Percentiles rank a stretch among this genome's conserved stretches.
Evolutionary conservation across 2,888 invertebrate genomes (phyloP).

Genomic region (Chaitophorus viminalis): DNA sequence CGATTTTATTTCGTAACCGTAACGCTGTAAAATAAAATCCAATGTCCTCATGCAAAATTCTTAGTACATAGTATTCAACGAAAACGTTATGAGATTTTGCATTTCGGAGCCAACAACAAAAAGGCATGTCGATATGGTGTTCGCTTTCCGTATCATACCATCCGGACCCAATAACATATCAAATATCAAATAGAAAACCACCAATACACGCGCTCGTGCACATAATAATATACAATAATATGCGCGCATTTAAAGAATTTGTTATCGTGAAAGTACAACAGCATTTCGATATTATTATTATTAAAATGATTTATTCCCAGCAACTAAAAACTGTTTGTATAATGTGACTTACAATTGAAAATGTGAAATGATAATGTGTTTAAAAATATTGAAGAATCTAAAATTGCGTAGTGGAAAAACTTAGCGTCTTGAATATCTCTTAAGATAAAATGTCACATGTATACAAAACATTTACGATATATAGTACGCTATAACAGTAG

Average conservation of each 20-base stretch:
- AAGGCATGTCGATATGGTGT: not conserved
- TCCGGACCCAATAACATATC: not conserved
- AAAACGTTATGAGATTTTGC: not conserved
- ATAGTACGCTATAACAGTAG: not conserved
- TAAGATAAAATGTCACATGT: constrained; percentile 1
- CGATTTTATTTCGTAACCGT: not conserved
- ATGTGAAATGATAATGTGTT: not conserved
- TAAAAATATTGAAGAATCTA: too few relatives aligned
- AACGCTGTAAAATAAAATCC: not conserved
- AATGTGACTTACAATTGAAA: not conserved
- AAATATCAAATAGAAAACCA: too few relatives aligned
- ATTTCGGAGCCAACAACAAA: not conserved
- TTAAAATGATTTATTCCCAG: not conserved
- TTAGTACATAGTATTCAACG: not conserved
- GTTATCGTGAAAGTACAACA: not conserved
- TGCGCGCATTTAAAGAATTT: not conserved
- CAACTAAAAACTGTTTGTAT: not conserved
- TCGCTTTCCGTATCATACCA: not conserved
- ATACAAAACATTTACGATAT: not conserved
- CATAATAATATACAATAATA: not conserved
- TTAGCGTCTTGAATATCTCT: not conserved
- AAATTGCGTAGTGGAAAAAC: not conserved
- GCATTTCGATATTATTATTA: not conserved
- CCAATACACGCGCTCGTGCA: not conserved
- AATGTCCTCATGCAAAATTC: not conserved